Evolutionary conservation across 2,797 vertebrate species (phyloP).

Genomic region (Zalophus californianus): DNA sequence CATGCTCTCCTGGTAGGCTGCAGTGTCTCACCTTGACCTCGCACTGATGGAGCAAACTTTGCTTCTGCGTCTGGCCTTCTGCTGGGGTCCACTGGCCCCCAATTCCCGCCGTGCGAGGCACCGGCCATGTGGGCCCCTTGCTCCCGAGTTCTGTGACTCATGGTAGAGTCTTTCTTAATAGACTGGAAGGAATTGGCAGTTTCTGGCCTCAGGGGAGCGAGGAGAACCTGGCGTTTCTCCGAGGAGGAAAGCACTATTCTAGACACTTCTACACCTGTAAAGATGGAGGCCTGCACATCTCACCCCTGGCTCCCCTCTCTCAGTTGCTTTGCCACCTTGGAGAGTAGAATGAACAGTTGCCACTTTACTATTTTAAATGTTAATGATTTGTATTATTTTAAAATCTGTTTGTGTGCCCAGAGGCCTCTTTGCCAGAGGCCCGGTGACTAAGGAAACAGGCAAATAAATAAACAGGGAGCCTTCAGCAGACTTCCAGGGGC

Average conservation of each 20-base stretch:
- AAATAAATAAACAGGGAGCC: conserved; percentile 36
- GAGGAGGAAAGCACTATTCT: background rate
- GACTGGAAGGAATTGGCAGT: background rate
- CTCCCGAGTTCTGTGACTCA: background rate
- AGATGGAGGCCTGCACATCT: background rate
- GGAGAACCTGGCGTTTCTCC: background rate
- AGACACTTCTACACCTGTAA: background rate
- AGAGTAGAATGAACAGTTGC: background rate
- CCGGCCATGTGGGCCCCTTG: background rate
- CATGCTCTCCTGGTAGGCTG: no score
- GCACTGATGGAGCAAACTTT: background rate
- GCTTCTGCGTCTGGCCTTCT: background rate
- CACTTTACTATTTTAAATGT: conserved; percentile 28
- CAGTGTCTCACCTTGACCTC: background rate
- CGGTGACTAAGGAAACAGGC: background rate
- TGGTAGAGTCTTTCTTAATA: background rate
- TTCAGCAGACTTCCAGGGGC: background rate
- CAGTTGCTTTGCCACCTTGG: background rate
- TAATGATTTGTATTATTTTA: conserved; percentile 70
- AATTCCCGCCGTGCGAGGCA: background rate
- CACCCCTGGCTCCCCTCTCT: background rate
- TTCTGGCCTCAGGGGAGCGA: background rate
- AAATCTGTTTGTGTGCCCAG: background rate
- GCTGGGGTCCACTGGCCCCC: background rate
- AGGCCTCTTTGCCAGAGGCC: conserved; percentile 55